Evolutionary conservation across 2,888 invertebrate genomes (phyloP), one percentile per base, ranked within the genome.

Genomic region (Watsonalla cultraria): DNA sequence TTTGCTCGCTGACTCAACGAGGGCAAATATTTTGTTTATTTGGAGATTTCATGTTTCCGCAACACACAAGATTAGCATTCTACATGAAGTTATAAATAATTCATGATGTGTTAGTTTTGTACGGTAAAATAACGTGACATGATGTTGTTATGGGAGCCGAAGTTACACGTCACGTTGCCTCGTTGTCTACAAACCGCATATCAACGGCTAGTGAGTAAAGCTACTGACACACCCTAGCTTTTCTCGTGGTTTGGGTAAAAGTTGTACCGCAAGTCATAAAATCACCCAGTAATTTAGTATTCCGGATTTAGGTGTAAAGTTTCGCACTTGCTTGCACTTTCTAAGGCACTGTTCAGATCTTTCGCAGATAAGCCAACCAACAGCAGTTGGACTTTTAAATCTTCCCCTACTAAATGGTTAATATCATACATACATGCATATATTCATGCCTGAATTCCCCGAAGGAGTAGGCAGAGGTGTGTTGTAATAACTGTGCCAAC

Each of bases 161-260:
- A 7, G 48, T 46, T 37, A 49, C 34, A 45, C 35, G 49, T 54
- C 52, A 51, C 49, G 42, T 51, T 60, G 59, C 50, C 61, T 55
- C 51, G 60, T 62, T 65, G 14, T 6, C 61, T 64, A 65, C 59
- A 67, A 78, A 86, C 86, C 82, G 74, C 85, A 84, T 76, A 78
- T 86, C 84, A 82, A 58, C 62, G 65, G 66, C 74, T 70, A 75
- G 75, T 74, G 70, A 61, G 62, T 82, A 79, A 83, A 80, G 80
- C 72, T 70, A 72, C 65, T 74, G 84, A 79, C 83, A 78, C 72
- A 77, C 70, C 70, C 68, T 73, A 68, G 64, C 72, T 76, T 78
- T 76, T 70, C 71, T 64, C 69, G 76, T 65, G 75, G 77, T 74
- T 74, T 62, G 63, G 70, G 80, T 77, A 80, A 82, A 83, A 84